These are phyloP conservation scores for Philonicus albiceps DNA, from an alignment of 2,888 invertebrate species.

Conservation along the genomic window DNA sequence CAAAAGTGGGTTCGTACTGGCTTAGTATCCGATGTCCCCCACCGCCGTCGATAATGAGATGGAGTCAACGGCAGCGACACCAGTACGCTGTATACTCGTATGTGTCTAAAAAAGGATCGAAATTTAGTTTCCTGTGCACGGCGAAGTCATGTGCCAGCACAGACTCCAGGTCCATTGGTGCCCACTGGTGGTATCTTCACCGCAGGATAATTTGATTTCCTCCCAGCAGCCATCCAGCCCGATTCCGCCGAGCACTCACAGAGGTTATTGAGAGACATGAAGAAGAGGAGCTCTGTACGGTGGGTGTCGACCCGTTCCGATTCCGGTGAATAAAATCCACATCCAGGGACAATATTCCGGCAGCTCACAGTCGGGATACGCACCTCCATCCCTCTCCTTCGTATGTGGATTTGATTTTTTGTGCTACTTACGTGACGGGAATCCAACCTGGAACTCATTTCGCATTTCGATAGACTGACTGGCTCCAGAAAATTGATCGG, in stretches of 20 bases:
- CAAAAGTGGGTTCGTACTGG: background rate
- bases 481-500: conserved; percentile 40
- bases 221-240: background rate
- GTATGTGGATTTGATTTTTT: conserved; percentile 48
- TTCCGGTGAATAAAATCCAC: conserved; percentile 35
- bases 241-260: background rate
- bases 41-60: conserved; percentile 17
- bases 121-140: background rate
- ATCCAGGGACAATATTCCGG: conserved; percentile 25
- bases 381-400: background rate
- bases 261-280: background rate
- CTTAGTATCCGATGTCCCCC: background rate
- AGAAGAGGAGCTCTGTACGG: background rate
- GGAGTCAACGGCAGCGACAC: background rate
- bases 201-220: conserved; percentile 37
- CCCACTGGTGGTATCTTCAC: conserved; percentile 21
- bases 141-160: background rate
- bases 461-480: conserved; percentile 45
- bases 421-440: conserved; percentile 47
- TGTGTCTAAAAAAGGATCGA: background rate
- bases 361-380: background rate
- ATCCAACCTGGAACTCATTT: conserved; percentile 42
- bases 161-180: conserved; percentile 11
- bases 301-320: background rate
- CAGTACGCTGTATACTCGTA: background rate